Conservation (phyloP, 2,113 vertebrate genomes). For the Danionella cerebrum region DNA sequence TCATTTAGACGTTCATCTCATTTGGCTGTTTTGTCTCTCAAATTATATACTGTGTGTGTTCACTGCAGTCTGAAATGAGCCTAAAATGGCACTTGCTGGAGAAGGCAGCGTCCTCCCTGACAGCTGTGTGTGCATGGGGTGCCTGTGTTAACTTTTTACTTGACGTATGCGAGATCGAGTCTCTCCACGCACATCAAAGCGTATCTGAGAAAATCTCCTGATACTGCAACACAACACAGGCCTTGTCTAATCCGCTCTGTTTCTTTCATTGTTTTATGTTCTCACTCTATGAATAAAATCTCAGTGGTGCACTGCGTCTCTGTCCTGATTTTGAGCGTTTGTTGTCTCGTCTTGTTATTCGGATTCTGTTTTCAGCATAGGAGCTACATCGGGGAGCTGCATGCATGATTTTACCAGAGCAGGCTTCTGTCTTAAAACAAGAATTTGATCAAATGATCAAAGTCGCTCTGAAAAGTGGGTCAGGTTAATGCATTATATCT, state of each 20-base stretch:
- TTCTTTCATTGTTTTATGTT: neutral
- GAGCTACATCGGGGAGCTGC: neutral
- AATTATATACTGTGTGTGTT: slow-evolving; percentile 58
- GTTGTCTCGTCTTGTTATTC: neutral
- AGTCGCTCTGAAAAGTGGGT: neutral
- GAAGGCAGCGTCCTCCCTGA: slow-evolving; percentile 25
- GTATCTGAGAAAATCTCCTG: neutral
- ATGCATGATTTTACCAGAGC: neutral
- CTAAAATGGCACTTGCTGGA: slow-evolving; percentile 17
- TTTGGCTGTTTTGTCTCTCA: slow-evolving; percentile 67
- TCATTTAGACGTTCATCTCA: slow-evolving; percentile 68
- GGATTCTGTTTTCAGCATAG: neutral
- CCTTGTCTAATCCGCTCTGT: neutral
- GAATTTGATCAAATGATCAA: neutral
- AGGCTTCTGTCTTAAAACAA: neutral
- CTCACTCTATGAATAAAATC: slow-evolving; percentile 1
- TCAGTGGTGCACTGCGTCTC: neutral
- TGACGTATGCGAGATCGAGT: neutral
- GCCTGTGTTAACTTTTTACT: neutral
- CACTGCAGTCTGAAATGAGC: slow-evolving; percentile 29
- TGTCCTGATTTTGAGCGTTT: neutral
- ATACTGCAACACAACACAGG: slow-evolving; percentile 2
- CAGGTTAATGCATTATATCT: neutral
- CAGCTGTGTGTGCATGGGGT: neutral
- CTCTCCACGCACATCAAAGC: neutral